Evolutionary conservation across 1,140 invertebrate species (phyloP), one percentile per base, ranked within the genome.

Genomic region (Wiebesia pumilae): DNA sequence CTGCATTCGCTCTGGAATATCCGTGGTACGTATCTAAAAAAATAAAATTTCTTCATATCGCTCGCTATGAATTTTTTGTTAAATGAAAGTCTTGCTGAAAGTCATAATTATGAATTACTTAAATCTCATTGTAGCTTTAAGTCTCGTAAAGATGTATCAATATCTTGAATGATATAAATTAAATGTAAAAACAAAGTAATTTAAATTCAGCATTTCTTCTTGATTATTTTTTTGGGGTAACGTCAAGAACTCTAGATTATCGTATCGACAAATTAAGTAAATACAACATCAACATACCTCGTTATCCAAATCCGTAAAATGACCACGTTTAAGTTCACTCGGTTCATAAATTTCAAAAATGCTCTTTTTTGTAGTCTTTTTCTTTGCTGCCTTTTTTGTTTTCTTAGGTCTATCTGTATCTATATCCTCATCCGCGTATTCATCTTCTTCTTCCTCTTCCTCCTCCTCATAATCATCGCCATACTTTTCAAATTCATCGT

Each of bases 321-420:
- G 98, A 62, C 98, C 98, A 82, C 98, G 95, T 93, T 99, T 99
- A 77, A 99, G 94, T 93, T 99, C 99, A 91, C 97, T 98, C 0
- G 99, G 99, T 92, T 99, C 99, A 93, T 99, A 99, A 82, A 99
- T 97, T 94, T 98, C 97, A 92, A 97, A 98, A 83, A 99, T 99
- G 12, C 97, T 98, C 91, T 98, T 99, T 87, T 96, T 97, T 0
- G 96, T 96, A 14, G 96, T 95, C 90, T 97, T 97, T 91, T 98
- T 98, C 40, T 96, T 95, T 73, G 95, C 94, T 75, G 96, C 95
- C 91, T 98, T 98, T 88, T 96, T 97, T 21, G 95, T 95, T 81
- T 94, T 92, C 19, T 94, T 93, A 90, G 95, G 90, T 89, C 90
- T 89, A 43, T 93, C 95, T 84, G 94, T 95, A 69, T 96, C 96